phyloP scores from a whole-genome alignment of 2,113 vertebrate genomes.

The Hippocampus mohnikei region DNA sequence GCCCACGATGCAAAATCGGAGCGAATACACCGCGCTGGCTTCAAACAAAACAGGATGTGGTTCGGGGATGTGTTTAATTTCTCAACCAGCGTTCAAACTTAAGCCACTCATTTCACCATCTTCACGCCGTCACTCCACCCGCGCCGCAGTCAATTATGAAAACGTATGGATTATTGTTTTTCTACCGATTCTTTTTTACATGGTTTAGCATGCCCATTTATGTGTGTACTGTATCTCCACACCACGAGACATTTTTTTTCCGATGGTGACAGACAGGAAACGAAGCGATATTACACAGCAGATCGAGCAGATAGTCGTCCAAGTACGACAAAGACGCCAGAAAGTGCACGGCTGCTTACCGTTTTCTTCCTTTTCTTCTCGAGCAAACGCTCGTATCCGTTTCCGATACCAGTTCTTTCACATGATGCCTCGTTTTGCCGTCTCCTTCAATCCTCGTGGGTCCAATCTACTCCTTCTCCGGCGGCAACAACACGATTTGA shows the following conservation, averaged over 20 bases:
- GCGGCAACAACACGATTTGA: constrained; percentile 14
- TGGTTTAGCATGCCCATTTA: background rate
- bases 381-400: constrained; percentile 50
- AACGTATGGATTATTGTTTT: background rate
- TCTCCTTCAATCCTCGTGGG: constrained; percentile 54
- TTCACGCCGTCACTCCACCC: constrained; percentile 21
- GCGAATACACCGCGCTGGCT: constrained; percentile 33
- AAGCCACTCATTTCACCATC: constrained; percentile 24
- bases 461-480: constrained; percentile 41
- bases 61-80: constrained; percentile 58
- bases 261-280: background rate
- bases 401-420: constrained; percentile 66
- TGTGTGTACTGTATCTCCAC: background rate
- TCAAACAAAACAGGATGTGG: constrained; percentile 75
- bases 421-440: constrained; percentile 73
- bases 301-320: background rate
- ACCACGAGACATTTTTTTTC: background rate
- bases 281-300: background rate
- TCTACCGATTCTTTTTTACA: background rate
- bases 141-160: background rate
- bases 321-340: background rate
- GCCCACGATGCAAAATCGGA: constrained; percentile 10
- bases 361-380: constrained; percentile 61
- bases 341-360: constrained; percentile 59
- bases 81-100: constrained; percentile 58